Percentiles rank a stretch among this genome's conserved stretches.
Evolutionary conservation across 2,888 invertebrate species (phyloP).

Genomic region (Cinara cedri): DNA sequence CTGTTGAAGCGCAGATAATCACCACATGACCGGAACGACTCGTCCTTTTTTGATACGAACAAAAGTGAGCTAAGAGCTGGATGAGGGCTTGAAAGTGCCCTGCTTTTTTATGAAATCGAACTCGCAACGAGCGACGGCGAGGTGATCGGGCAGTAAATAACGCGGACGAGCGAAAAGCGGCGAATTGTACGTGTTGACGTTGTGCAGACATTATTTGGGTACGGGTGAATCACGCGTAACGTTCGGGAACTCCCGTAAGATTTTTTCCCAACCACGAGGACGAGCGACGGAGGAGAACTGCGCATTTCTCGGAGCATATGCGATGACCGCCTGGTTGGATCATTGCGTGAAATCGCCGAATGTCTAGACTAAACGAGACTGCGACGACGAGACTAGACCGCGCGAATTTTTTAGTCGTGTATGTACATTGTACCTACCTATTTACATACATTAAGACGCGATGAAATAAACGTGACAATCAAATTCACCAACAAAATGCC

Average conservation of each 20-base stretch:
- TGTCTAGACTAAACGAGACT: no score
- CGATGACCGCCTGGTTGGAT: no score
- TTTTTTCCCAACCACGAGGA: no score
- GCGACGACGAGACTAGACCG: no score
- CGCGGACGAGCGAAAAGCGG: neutral
- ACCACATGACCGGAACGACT: conserved; percentile 60
- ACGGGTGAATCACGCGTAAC: neutral
- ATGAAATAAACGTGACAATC: no score
- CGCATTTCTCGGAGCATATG: no score
- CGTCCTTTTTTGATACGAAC: conserved; percentile 59
- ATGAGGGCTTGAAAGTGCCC: conserved; percentile 21
- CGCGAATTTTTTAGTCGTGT: no score
- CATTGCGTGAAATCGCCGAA: no score
- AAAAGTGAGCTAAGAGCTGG: neutral
- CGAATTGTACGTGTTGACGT: conserved; percentile 59
- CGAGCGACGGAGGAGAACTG: no score
- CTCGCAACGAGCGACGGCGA: neutral
- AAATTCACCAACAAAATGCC: no score
- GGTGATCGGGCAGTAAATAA: neutral
- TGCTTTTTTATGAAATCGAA: conserved; percentile 7
- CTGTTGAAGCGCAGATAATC: conserved; percentile 8
- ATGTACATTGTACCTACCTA: no score
- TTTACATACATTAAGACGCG: no score
- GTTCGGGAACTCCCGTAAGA: neutral
- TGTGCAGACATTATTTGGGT: neutral